These are phyloP conservation scores for Zaprionus ornatus DNA, from an alignment of 1,140 invertebrate genomes.

Conservation along the genomic window DNA sequence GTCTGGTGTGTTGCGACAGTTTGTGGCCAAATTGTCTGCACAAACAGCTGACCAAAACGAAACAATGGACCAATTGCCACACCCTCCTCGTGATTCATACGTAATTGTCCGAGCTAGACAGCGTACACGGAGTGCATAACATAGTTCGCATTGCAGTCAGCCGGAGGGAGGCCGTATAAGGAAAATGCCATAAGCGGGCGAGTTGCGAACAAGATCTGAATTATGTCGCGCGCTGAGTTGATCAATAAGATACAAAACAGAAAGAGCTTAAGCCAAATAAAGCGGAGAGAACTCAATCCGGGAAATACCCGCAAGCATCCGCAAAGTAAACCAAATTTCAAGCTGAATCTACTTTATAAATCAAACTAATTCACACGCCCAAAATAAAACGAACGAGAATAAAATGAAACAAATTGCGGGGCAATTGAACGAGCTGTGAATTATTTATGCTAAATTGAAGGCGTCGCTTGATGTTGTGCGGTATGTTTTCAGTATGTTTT, in stretches of 20 bases:
- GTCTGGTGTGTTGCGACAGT: neutral
- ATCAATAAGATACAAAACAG: slow-evolving; percentile 43
- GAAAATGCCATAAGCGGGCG: slow-evolving; percentile 64
- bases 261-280: slow-evolving; percentile 61
- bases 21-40: neutral
- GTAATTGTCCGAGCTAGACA: slow-evolving; percentile 34
- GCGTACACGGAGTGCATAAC: slow-evolving; percentile 12
- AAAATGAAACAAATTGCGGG: slow-evolving; percentile 36
- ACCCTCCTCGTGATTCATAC: slow-evolving; percentile 38
- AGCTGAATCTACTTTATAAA: slow-evolving; percentile 38
- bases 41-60: neutral
- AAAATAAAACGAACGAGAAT: slow-evolving; percentile 42
- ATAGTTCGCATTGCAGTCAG: slow-evolving; percentile 60
- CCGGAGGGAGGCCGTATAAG: slow-evolving; percentile 54
- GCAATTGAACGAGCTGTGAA: slow-evolving; percentile 54
- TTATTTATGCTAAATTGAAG: slow-evolving; percentile 52
- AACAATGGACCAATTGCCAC: slow-evolving; percentile 35
- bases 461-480: slow-evolving; percentile 5
- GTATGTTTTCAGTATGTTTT: slow-evolving; percentile 8
- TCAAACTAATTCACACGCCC: slow-evolving; percentile 78
- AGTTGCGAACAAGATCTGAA: slow-evolving; percentile 42
- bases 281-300: slow-evolving; percentile 32
- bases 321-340: slow-evolving; percentile 32
- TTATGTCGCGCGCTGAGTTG: slow-evolving; percentile 73
- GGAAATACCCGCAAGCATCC: slow-evolving; percentile 71